Percentiles rank a stretch among this genome's conserved stretches.
These are phyloP conservation scores for Teleopsis dalmanni DNA, from an alignment of 1,140 invertebrate species.

Conservation along the genomic window DNA sequence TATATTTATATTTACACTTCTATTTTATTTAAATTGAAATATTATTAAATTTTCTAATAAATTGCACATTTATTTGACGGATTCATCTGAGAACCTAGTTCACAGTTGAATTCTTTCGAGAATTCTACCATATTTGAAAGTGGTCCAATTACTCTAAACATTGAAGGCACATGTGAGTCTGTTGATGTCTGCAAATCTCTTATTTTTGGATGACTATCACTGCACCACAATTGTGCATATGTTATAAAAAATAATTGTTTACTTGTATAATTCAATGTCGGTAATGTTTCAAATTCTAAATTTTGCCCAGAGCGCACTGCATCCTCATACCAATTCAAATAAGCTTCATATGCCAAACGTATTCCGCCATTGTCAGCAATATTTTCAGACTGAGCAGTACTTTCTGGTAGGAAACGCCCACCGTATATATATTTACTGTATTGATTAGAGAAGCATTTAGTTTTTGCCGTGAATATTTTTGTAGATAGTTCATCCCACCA, in stretches of 20 bases:
- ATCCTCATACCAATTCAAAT: slow-evolving; percentile 48
- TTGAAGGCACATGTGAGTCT: slow-evolving; percentile 48
- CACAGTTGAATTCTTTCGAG: slow-evolving; percentile 56
- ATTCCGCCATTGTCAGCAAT: slow-evolving; percentile 64
- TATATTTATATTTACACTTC: too few species aligned
- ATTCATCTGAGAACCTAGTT: slow-evolving; percentile 53
- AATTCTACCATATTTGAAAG: slow-evolving; percentile 61
- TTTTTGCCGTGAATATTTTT: slow-evolving; percentile 16
- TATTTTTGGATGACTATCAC: slow-evolving; percentile 16
- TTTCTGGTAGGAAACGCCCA: slow-evolving; percentile 16
- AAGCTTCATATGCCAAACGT: slow-evolving; percentile 54
- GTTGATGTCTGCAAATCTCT: slow-evolving; percentile 25
- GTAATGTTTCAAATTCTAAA: slow-evolving; percentile 41
- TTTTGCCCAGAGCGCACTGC: background rate
- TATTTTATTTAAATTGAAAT: too few species aligned
- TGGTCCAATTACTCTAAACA: slow-evolving; percentile 56
- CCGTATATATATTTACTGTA: slow-evolving; percentile 26
- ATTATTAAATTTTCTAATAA: too few species aligned
- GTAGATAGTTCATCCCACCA: slow-evolving; percentile 34
- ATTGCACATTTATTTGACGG: slow-evolving; percentile 47
- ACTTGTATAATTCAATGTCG: slow-evolving; percentile 47
- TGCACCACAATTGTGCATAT: slow-evolving; percentile 52
- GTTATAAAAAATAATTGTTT: slow-evolving; percentile 70
- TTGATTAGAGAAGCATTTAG: slow-evolving; percentile 27
- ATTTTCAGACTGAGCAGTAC: slow-evolving; percentile 48